These are phyloP conservation scores for Neodon shergylaensis DNA, from an alignment of 2,113 vertebrate genomes.

Conservation along the genomic window DNA sequence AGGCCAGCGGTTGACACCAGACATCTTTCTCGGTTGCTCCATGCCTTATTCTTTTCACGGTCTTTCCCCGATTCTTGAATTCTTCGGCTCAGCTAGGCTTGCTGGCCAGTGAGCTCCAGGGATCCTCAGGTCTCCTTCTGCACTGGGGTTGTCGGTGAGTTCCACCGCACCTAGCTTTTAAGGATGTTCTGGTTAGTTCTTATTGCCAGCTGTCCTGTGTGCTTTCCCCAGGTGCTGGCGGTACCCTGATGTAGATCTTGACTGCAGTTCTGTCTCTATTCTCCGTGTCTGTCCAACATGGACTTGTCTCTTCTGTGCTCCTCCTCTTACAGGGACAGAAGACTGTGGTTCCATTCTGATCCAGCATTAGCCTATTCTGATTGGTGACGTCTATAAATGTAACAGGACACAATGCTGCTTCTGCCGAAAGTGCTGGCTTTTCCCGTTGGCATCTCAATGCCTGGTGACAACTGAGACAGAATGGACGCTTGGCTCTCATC, in stretches of 20 bases:
- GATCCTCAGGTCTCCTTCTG: neutral
- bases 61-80: neutral
- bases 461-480: neutral
- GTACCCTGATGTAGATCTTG: neutral
- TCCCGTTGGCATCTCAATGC: too few species aligned
- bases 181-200: neutral
- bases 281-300: neutral
- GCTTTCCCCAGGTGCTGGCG: neutral
- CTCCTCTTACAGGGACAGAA: neutral
- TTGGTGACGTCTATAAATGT: neutral
- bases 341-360: neutral
- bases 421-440: neutral
- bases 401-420: neutral
- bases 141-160: too few species aligned
- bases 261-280: neutral
- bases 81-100: neutral
- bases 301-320: neutral
- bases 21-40: neutral
- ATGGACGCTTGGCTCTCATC: rapidly evolving
- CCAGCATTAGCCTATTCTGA: neutral
- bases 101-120: neutral
- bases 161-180: neutral
- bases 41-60: neutral
- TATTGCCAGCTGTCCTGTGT: neutral
- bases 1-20: neutral